Conservation (phyloP, 1,140 invertebrate species). For the Drosophila novamexicana region DNA sequence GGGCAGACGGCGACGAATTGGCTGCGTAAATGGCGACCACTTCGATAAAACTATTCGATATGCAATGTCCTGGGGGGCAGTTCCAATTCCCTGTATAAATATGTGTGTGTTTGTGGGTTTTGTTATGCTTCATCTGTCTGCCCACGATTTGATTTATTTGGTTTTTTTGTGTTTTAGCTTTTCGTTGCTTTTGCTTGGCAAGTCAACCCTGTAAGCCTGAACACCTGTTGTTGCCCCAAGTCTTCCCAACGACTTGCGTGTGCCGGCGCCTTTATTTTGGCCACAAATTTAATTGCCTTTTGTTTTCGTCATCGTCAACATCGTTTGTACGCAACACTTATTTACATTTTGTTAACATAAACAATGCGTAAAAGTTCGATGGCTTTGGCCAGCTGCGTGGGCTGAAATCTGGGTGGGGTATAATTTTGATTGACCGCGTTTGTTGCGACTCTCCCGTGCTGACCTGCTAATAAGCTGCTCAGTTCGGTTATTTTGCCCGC, state of each 20-base stretch:
- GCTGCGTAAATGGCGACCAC: constrained; percentile 64
- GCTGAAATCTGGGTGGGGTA: constrained; percentile 3
- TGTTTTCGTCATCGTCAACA: constrained; percentile 67
- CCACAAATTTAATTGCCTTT: constrained; percentile 76
- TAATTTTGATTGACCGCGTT: constrained; percentile 75
- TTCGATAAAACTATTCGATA: constrained; percentile 77
- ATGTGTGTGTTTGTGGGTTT: constrained; percentile 10
- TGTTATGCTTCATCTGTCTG: constrained; percentile 58
- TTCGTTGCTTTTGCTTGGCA: constrained; percentile 48
- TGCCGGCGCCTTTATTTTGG: constrained; percentile 58
- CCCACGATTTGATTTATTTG: constrained; percentile 72
- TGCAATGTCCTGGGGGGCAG: constrained; percentile 52
- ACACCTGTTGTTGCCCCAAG: constrained; percentile 70
- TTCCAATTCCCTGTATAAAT: constrained; percentile 30
- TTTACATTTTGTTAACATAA: constrained; percentile 83
- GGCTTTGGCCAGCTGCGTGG: constrained; percentile 44
- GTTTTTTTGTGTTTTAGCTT: constrained; percentile 31
- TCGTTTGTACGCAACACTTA: constrained; percentile 80
- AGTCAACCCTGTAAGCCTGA: constrained; percentile 69
- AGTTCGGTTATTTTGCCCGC: constrained; percentile 35
- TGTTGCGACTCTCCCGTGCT: constrained; percentile 55
- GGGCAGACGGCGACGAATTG: constrained; percentile 52
- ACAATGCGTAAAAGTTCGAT: constrained; percentile 82
- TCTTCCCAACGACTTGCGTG: constrained; percentile 45
- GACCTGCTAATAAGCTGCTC: constrained; percentile 73